Evolutionary conservation across 1,140 invertebrate species (phyloP).

Genomic region (Patella vulgata): DNA sequence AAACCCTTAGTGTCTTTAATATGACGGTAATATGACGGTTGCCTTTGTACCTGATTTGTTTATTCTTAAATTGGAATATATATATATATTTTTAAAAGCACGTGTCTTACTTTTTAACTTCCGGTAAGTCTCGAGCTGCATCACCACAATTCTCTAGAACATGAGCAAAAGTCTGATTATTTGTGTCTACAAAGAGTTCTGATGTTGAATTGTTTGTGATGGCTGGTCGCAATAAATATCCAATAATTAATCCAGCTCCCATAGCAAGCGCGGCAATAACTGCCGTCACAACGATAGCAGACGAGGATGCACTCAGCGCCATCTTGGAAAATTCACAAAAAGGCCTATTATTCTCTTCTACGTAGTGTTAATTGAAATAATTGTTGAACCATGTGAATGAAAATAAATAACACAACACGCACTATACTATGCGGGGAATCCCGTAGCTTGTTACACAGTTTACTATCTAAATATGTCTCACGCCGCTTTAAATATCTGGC

Average conservation of each 20-base stretch:
- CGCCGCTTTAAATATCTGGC: no score
- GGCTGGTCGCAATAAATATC: slow-evolving; percentile 26
- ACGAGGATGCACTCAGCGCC: slow-evolving; percentile 10
- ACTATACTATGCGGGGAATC: no score
- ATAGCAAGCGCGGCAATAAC: slow-evolving; percentile 23
- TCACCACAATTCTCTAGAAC: slow-evolving; percentile 6
- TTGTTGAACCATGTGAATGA: no score
- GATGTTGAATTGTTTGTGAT: not conserved
- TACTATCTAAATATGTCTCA: no score
- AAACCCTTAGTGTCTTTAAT: no score
- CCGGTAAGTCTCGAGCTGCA: slow-evolving; percentile 1
- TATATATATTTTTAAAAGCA: no score
- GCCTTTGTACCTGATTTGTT: no score
- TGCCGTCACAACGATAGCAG: slow-evolving; percentile 25
- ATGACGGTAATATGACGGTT: no score
- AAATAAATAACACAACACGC: no score
- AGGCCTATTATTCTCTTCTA: not conserved
- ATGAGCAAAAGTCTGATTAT: slow-evolving; percentile 3
- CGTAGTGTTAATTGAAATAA: no score
- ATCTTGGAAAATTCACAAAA: slow-evolving; percentile 7
- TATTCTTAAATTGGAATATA: no score
- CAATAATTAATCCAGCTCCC: slow-evolving; percentile 33
- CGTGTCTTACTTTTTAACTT: slow-evolving; percentile 3
- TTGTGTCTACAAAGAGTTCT: not conserved
- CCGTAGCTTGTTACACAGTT: no score